Percentiles rank a stretch among this genome's conserved stretches.
These are phyloP conservation scores for Omphaloscelis lunosa DNA, from an alignment of 2,888 invertebrate genomes.

Conservation along the genomic window DNA sequence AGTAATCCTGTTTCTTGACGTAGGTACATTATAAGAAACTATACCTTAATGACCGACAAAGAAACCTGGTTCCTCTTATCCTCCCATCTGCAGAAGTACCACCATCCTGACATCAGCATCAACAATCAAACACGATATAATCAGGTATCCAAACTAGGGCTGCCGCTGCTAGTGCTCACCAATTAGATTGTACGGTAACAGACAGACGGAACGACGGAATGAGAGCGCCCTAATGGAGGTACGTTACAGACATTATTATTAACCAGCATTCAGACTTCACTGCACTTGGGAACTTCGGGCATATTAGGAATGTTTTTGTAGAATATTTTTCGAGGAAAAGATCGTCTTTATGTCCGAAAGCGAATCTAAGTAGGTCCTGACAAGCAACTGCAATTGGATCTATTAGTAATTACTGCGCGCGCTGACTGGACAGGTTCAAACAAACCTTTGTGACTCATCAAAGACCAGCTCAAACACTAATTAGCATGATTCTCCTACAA, in stretches of 20 bases:
- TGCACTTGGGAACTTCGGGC: conserved; percentile 4
- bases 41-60: background rate
- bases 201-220: conserved; percentile 56
- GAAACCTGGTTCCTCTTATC: background rate
- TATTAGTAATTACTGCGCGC: too few relatives aligned
- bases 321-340: background rate
- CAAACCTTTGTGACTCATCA: too few relatives aligned
- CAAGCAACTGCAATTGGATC: background rate
- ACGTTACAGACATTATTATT: conserved; percentile 35
- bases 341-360: background rate
- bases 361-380: background rate
- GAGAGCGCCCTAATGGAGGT: conserved; percentile 42
- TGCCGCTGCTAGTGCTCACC: conserved; percentile 18
- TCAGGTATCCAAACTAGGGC: conserved; percentile 36
- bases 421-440: too few relatives aligned
- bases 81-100: background rate
- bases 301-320: background rate
- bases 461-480: too few relatives aligned
- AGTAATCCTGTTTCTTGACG: background rate
- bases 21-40: background rate
- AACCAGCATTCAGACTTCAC: conserved; percentile 34
- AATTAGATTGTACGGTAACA: conserved; percentile 53
- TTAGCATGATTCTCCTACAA: too few relatives aligned
- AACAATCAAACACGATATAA: conserved; percentile 46
- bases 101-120: background rate